Conservation (phyloP, 2,113 vertebrate species). For the Anthoscopus minutus region DNA sequence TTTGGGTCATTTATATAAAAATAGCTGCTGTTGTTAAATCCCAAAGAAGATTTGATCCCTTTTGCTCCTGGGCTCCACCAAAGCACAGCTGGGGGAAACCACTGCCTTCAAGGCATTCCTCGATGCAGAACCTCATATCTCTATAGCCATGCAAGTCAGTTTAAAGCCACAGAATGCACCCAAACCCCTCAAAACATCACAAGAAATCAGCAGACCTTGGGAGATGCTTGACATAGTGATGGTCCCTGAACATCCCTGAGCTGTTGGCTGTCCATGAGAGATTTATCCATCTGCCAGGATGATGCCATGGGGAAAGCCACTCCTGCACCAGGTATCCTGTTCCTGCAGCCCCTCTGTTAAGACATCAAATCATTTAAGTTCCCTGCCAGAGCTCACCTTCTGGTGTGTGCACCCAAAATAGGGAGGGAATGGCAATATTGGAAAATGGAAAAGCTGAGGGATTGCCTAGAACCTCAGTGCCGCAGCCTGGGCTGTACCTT, state of each 20-base stretch:
- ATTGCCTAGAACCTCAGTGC: no score
- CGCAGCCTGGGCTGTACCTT: background rate
- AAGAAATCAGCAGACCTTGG: background rate
- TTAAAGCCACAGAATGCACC: background rate
- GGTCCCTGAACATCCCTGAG: background rate
- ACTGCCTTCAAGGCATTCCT: background rate
- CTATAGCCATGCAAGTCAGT: background rate
- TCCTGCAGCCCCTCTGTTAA: background rate
- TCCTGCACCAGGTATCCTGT: rapidly evolving
- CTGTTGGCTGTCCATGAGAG: background rate
- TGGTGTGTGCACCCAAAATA: background rate
- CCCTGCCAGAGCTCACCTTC: background rate
- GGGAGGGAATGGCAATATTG: background rate
- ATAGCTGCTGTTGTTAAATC: background rate
- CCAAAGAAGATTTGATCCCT: background rate
- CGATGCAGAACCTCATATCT: rapidly evolving
- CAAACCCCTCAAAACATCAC: background rate
- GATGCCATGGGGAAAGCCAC: background rate
- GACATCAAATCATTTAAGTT: background rate
- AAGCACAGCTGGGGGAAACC: background rate
- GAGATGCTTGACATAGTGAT: background rate
- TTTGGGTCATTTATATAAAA: background rate
- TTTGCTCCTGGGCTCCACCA: background rate
- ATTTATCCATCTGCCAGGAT: background rate
- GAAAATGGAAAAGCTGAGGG: background rate